A percentile compares a stretch with the other conserved stretches of the same genome.
Evolutionary conservation across 1,140 invertebrate genomes (phyloP).

Genomic region (Mercenaria mercenaria): DNA sequence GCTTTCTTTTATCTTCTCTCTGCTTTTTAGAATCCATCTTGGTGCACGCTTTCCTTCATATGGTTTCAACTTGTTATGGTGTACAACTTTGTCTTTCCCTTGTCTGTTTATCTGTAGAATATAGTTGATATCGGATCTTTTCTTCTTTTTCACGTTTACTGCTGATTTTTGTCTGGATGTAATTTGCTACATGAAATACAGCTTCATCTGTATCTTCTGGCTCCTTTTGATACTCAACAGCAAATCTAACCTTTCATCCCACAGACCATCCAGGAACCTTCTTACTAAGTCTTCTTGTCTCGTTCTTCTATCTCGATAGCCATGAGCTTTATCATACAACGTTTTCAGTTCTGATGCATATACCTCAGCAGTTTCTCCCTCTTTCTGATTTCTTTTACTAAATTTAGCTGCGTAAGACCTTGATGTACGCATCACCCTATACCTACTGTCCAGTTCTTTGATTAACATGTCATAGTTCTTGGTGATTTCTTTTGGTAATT

Average conservation of each 20-base stretch:
- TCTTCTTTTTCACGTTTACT: background rate
- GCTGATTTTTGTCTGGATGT: background rate
- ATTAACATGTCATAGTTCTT: background rate
- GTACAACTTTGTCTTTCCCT: too few relatives aligned
- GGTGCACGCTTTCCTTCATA: too few relatives aligned
- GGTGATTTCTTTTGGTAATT: background rate
- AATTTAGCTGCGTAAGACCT: background rate
- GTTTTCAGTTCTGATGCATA: slow-evolving; percentile 3
- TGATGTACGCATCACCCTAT: slow-evolving; percentile 11
- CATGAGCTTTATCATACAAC: slow-evolving; percentile 27
- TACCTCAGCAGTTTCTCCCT: background rate
- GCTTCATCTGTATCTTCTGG: background rate
- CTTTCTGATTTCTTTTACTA: background rate
- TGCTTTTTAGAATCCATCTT: too few relatives aligned
- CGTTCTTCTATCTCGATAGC: background rate
- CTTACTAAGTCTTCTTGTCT: slow-evolving; percentile 9
- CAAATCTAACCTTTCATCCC: slow-evolving; percentile 10
- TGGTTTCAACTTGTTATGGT: too few relatives aligned
- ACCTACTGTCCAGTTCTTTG: background rate
- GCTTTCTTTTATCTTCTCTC: too few relatives aligned
- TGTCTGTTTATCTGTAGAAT: too few relatives aligned
- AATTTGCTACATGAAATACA: slow-evolving; percentile 1
- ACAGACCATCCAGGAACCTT: background rate
- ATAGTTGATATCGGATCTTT: too few relatives aligned
- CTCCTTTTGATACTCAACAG: slow-evolving; percentile 6